Conservation (phyloP, 1,140 invertebrate species). For the Temnothorax curvispinosus region DNA sequence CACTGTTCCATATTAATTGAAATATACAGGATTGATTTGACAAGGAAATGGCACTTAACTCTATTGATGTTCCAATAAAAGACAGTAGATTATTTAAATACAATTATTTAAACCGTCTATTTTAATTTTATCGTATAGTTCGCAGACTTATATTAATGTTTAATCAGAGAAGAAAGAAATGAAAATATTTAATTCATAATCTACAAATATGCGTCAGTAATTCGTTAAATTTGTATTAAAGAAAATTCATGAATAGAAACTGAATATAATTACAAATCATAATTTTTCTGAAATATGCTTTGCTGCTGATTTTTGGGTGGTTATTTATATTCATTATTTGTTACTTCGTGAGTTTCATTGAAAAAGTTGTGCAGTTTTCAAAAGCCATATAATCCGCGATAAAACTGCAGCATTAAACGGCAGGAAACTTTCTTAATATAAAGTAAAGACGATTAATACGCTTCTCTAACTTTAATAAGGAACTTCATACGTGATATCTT, state of each 20-base stretch:
- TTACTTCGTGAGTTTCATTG: slow-evolving; percentile 8
- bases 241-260: neutral
- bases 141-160: neutral
- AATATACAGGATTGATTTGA: neutral
- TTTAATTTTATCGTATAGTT: neutral
- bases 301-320: neutral
- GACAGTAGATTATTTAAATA: neutral
- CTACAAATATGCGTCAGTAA: neutral
- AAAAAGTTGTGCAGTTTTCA: slow-evolving; percentile 32
- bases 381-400: slow-evolving; percentile 27
- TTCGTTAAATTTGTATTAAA: neutral
- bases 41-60: neutral
- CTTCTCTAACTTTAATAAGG: slow-evolving; percentile 34
- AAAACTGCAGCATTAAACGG: slow-evolving; percentile 24
- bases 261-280: neutral
- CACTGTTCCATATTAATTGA: neutral
- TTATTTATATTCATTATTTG: slow-evolving; percentile 23
- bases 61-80: neutral
- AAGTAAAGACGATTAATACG: slow-evolving; percentile 31
- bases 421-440: slow-evolving; percentile 51
- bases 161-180: neutral
- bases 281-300: neutral
- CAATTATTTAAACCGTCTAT: neutral
- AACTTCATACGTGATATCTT: slow-evolving; percentile 16
- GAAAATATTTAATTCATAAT: neutral